Percentiles rank a stretch among this genome's conserved stretches.
These are phyloP conservation scores for Arnoldichthys spilopterus DNA, from an alignment of 2,797 vertebrate species.

Conservation along the genomic window DNA sequence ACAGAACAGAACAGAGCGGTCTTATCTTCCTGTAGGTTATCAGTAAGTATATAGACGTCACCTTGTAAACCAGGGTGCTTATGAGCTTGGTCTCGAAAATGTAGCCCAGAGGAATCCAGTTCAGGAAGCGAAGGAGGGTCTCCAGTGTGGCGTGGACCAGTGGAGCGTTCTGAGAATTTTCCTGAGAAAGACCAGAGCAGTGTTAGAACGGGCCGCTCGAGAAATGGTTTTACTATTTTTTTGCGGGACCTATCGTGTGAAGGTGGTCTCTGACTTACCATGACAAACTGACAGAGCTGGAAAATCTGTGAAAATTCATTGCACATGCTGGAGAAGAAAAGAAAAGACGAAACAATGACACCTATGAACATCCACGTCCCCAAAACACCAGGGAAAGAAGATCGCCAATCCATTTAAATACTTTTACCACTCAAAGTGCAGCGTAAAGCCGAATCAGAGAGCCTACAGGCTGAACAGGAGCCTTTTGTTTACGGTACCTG, in stretches of 20 bases:
- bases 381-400: no score
- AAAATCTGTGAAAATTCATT: constrained; percentile 93
- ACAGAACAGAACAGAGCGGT: background rate
- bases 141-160: constrained; percentile 90
- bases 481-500: constrained; percentile 81
- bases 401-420: no score
- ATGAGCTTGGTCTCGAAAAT: constrained; percentile 94
- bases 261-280: constrained; percentile 76
- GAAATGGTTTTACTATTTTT: no score
- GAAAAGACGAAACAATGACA: background rate
- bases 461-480: no score
- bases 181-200: constrained; percentile 67
- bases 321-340: constrained; percentile 81
- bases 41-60: constrained; percentile 57
- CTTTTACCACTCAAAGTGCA: no score
- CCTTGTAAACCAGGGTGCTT: constrained; percentile 93
- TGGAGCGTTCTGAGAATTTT: constrained; percentile 91
- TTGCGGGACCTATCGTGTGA: background rate
- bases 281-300: constrained; percentile 91
- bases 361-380: background rate
- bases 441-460: no score
- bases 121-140: constrained; percentile 88
- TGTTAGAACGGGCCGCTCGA: background rate
- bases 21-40: background rate
- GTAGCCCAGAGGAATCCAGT: constrained; percentile 93